Evolutionary conservation across 1,140 invertebrate species (phyloP).

Genomic region (Archivesica marissinica): DNA sequence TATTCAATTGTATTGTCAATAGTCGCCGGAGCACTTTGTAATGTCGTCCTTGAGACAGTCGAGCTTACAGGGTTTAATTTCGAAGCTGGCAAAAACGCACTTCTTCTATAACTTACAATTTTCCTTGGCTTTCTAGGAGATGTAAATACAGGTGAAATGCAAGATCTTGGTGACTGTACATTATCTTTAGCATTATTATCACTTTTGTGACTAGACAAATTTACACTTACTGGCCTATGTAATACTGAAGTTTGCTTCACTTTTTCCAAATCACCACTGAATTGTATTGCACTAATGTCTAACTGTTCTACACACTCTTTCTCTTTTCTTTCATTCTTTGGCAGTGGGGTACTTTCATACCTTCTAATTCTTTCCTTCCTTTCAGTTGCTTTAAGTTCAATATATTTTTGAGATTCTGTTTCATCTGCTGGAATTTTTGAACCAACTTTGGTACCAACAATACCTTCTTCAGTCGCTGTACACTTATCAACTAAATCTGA

Average conservation of each 20-base stretch:
- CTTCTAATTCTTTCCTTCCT: slow-evolving; percentile 10
- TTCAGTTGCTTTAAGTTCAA: not conserved
- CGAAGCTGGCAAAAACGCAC: slow-evolving; percentile 35
- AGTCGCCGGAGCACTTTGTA: slow-evolving; percentile 37
- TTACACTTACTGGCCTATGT: slow-evolving; percentile 36
- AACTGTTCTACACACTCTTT: not conserved
- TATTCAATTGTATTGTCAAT: not conserved
- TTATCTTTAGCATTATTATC: not conserved
- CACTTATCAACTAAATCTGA: slow-evolving; percentile 38
- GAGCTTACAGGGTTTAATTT: slow-evolving; percentile 54
- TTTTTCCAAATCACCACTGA: slow-evolving; percentile 33
- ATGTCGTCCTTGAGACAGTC: slow-evolving; percentile 34
- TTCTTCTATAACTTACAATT: slow-evolving; percentile 58
- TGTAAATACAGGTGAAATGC: not conserved
- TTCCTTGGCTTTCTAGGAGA: slow-evolving; percentile 51
- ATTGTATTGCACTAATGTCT: slow-evolving; percentile 40
- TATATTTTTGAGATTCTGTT: not conserved
- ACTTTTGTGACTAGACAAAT: slow-evolving; percentile 9
- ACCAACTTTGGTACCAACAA: not conserved
- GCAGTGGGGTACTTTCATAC: slow-evolving; percentile 21
- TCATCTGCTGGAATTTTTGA: not conserved
- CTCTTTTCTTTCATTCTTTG: slow-evolving; percentile 1
- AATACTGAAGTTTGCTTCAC: slow-evolving; percentile 24
- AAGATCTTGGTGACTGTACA: not conserved
- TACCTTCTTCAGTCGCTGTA: slow-evolving; percentile 35